Evolutionary conservation across 2,888 invertebrate genomes (phyloP).

Genomic region (Xestia xanthographa): DNA sequence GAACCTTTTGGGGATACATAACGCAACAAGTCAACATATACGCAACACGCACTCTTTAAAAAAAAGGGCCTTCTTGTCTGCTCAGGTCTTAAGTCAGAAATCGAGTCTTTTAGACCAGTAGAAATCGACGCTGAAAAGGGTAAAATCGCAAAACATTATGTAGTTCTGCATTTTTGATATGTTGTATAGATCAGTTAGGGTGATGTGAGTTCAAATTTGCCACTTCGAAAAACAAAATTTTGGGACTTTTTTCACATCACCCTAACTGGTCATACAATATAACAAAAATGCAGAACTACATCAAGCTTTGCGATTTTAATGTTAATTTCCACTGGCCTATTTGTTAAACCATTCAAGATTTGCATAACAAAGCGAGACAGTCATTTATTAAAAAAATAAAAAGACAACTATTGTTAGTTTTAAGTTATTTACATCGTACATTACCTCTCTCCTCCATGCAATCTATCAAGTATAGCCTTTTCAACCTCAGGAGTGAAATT

Average conservation of each 20-base stretch:
- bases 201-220: too few relatives aligned
- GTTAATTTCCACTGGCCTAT: too few relatives aligned
- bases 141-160: too few relatives aligned
- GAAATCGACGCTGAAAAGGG: too few relatives aligned
- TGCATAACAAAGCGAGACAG: constrained; percentile 47
- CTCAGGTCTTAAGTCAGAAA: constrained; percentile 35
- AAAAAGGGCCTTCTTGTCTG: background rate
- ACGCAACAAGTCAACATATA: background rate
- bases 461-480: constrained; percentile 81
- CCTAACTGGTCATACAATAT: too few relatives aligned
- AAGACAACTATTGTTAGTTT: background rate
- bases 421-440: constrained; percentile 42
- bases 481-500: constrained; percentile 81
- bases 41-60: background rate
- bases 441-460: constrained; percentile 95
- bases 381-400: constrained; percentile 25
- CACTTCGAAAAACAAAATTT: too few relatives aligned
- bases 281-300: too few relatives aligned
- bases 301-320: too few relatives aligned
- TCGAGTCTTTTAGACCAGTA: constrained; percentile 37
- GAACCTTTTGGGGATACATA: background rate
- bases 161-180: too few relatives aligned
- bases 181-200: too few relatives aligned
- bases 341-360: constrained; percentile 51
- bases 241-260: too few relatives aligned